Base-by-base conservation (phyloP, 2,113 vertebrate genomes). In the Leiothrix lutea region DNA sequence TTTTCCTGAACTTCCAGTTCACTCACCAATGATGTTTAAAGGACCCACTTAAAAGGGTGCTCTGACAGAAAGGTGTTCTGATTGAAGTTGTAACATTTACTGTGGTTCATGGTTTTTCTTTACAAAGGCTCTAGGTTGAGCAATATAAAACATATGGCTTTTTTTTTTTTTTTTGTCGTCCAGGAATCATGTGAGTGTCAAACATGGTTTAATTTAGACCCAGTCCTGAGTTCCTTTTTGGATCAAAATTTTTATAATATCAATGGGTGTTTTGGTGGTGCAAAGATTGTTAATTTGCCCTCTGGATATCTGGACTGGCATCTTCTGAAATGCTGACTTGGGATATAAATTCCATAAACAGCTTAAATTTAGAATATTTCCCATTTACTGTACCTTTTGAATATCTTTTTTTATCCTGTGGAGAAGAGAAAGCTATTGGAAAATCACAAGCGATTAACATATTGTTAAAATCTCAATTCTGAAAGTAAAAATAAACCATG, bases 401-500 rank as follows among this genome's bases (percentile, higher is more conserved):
- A n/a, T 60, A 26, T 67, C 35, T 77, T 72, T 58, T 75, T 77
- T 72, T 38, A 44, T 79, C 35, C 45, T 13, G 2, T 56, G n/a
- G 19, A 38, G 61, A 89, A 81, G 54, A 50, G 86, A 93, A 93
- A 85, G 11, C 40, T 54, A 78, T 80, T 7, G n/a, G 71, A 94
- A 95, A 86, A 82, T 88, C 50, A 74, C 6, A 65, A 72, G 7
- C 0, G 1, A 86, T 96, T 96, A 90, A 69, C 33, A 31, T 81
- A 74, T 29, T 92, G 18, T 78, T 93, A 96, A 94, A 78, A 70
- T 58, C 47, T 94, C 56, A 23, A 8, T 69, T 86, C 42, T 67
- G 83, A 66, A 95, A 83, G 79, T 62, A 80, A 80, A 94, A 91
- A 94, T 83, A 90, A 94, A 80, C 71, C 64, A 78, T 22, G 40